Conservation (phyloP, 2,888 invertebrate genomes). For the Scrobipalpa atriplicella region DNA sequence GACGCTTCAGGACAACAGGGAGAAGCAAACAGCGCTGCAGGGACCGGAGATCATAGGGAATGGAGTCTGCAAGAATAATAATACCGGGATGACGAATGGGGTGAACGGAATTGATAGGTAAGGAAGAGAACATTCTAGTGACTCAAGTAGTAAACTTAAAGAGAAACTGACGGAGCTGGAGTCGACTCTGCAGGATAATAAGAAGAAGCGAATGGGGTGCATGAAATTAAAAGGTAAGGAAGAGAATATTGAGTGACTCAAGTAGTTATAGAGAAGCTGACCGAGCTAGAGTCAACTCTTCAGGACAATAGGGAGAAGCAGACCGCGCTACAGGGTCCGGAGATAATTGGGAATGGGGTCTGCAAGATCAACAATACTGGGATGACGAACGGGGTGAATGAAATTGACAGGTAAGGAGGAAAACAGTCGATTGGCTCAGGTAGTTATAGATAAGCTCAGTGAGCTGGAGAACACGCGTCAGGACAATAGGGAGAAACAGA, state of each 20-base stretch:
- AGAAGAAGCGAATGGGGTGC: conserved; percentile 87
- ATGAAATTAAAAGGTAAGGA: conserved; percentile 79
- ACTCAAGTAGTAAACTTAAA: conserved; percentile 95
- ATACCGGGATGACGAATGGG: conserved; percentile 76
- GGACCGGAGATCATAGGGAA: conserved; percentile 79
- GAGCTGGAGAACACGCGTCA: conserved; percentile 86
- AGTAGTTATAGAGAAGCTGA: conserved; percentile 85
- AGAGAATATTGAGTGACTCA: conserved; percentile 95
- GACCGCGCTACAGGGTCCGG: conserved; percentile 80
- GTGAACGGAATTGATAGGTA: conserved; percentile 81
- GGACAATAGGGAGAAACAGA: conserved; percentile 86
- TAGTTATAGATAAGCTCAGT: conserved; percentile 91
- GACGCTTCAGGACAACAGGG: conserved; percentile 90
- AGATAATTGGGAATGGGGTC: conserved; percentile 77
- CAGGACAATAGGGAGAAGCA: conserved; percentile 90
- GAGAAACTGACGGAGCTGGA: conserved; percentile 90
- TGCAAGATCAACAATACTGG: conserved; percentile 76
- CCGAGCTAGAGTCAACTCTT: conserved; percentile 89
- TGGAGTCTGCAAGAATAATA: conserved; percentile 77
- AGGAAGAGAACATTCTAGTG: too few relatives aligned
- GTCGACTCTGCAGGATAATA: conserved; percentile 77
- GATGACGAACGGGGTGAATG: conserved; percentile 81
- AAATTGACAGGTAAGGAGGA: conserved; percentile 68
- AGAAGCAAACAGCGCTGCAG: conserved; percentile 84
- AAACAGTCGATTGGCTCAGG: too few relatives aligned